phyloP scores from a whole-genome alignment of 2,797 vertebrate species.

The Gambusia yucatana region DNA sequence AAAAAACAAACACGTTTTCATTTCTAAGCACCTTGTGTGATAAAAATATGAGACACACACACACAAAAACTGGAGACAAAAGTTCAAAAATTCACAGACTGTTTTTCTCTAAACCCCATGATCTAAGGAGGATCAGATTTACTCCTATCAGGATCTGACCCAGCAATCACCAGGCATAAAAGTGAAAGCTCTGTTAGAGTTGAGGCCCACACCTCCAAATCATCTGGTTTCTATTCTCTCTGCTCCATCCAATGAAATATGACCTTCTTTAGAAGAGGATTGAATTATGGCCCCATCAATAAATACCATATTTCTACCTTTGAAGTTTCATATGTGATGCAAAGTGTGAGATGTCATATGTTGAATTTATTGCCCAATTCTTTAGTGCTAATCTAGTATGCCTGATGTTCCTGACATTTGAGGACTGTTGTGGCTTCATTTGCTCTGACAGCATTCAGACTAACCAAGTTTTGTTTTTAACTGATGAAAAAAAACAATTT shows the following conservation, averaged over 20 bases:
- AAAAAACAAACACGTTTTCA: constrained; percentile 3
- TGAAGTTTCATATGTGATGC: constrained; percentile 81
- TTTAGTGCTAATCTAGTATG: constrained; percentile 75
- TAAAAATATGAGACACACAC: background rate
- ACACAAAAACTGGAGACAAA: background rate
- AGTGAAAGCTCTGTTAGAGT: constrained; percentile 54
- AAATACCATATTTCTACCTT: constrained; percentile 83
- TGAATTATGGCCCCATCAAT: constrained; percentile 84
- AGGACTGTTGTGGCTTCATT: constrained; percentile 77
- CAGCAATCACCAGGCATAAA: constrained; percentile 54
- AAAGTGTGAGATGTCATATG: constrained; percentile 83
- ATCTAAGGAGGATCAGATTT: constrained; percentile 27
- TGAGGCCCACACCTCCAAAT: constrained; percentile 57
- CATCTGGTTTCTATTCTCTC: constrained; percentile 85
- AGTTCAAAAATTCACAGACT: constrained; percentile 4
- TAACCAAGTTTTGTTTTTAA: constrained; percentile 43
- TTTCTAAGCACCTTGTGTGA: constrained; percentile 2
- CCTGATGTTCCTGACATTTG: constrained; percentile 65
- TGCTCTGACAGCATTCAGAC: constrained; percentile 76
- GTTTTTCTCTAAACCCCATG: constrained; percentile 24
- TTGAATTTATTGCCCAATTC: constrained; percentile 83
- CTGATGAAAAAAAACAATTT: constrained; percentile 62
- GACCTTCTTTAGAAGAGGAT: constrained; percentile 79
- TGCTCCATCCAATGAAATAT: constrained; percentile 82
- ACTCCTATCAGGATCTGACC: constrained; percentile 55